Conservation (phyloP, 1,140 invertebrate species). For the Ceratina calcarata region DNA sequence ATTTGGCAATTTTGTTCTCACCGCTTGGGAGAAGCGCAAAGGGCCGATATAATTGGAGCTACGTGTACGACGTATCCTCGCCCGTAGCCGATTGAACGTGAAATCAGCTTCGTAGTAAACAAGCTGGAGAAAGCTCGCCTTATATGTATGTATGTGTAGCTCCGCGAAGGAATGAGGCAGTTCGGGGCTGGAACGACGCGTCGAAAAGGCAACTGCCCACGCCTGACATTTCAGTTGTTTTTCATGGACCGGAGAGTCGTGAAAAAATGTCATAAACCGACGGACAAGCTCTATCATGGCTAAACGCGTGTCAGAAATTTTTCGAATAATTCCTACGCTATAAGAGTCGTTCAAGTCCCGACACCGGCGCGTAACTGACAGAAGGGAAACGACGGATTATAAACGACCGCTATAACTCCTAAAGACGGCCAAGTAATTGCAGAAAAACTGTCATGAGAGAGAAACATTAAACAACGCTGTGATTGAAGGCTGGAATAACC, state of each 20-base stretch:
- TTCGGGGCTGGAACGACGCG: slow-evolving; percentile 1
- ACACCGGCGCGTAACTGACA: background rate
- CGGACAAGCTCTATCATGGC: too few species aligned
- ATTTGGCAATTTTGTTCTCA: too few species aligned
- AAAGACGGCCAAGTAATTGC: background rate
- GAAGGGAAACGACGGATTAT: background rate
- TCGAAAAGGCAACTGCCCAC: slow-evolving; percentile 34
- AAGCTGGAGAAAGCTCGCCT: slow-evolving; percentile 42
- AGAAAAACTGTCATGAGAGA: background rate
- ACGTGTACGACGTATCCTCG: background rate
- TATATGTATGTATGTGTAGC: slow-evolving; percentile 29
- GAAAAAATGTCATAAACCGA: too few species aligned
- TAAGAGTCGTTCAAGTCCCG: background rate
- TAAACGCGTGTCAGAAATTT: too few species aligned
- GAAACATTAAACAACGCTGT: background rate
- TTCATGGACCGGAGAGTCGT: background rate
- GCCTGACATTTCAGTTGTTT: slow-evolving; percentile 32
- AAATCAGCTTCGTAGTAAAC: slow-evolving; percentile 29
- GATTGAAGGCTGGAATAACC: background rate
- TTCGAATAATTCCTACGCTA: background rate
- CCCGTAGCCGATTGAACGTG: background rate
- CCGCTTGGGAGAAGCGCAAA: too few species aligned
- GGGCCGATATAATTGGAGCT: too few species aligned
- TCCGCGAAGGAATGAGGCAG: background rate
- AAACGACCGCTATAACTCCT: background rate